Conservation (phyloP, 2,888 invertebrate species). For the Synanthedon tipuliformis region DNA sequence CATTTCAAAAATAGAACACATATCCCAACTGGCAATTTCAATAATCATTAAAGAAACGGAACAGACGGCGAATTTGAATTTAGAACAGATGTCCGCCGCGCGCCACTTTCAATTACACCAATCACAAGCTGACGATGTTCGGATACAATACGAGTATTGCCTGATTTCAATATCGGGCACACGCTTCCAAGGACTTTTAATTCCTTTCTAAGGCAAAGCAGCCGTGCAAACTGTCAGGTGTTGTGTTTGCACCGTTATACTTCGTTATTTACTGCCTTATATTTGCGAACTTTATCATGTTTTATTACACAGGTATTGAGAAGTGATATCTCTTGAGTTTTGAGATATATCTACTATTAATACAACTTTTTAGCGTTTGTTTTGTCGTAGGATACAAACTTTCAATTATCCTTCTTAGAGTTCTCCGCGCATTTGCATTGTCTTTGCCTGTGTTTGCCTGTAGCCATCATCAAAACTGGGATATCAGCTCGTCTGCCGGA, state of each 20-base stretch:
- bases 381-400: too few relatives aligned
- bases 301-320: too few relatives aligned
- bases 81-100: constrained; percentile 35
- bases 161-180: constrained; percentile 41
- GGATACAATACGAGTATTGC: constrained; percentile 17
- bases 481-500: too few relatives aligned
- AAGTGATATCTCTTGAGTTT: too few relatives aligned
- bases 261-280: too few relatives aligned
- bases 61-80: constrained; percentile 38
- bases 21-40: constrained; percentile 49
- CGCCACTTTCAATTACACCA: constrained; percentile 39
- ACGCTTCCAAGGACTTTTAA: constrained; percentile 20
- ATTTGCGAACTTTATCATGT: too few relatives aligned
- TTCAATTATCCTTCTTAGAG: too few relatives aligned
- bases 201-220: neutral
- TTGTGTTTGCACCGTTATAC: neutral
- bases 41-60: constrained; percentile 57
- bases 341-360: too few relatives aligned
- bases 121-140: constrained; percentile 29
- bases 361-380: too few relatives aligned
- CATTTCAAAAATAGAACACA: constrained; percentile 48
- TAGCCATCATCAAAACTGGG: too few relatives aligned
- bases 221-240: neutral
- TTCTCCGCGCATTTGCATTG: too few relatives aligned
- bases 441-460: too few relatives aligned